Evolutionary conservation across 2,797 vertebrate genomes (phyloP).

Genomic region (Hippoglossus hippoglossus): DNA sequence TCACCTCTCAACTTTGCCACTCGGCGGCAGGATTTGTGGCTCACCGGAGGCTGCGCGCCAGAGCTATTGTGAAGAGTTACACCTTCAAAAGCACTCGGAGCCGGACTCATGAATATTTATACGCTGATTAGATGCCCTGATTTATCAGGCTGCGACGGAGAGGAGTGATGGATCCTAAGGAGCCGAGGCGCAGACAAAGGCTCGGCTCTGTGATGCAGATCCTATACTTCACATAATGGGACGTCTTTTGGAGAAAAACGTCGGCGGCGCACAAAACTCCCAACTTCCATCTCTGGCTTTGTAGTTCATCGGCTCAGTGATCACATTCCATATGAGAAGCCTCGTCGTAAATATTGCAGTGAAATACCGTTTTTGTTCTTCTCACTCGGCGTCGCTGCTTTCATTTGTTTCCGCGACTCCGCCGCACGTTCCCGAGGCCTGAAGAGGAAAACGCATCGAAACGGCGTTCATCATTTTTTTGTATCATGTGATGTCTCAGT

Average conservation of each 20-base stretch:
- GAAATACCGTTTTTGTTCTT: constrained; percentile 3
- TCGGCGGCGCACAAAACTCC: constrained; percentile 17
- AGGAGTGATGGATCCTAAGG: constrained; percentile 74
- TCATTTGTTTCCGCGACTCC: constrained; percentile 6
- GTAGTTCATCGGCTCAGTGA: constrained; percentile 21
- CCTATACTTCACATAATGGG: constrained; percentile 49
- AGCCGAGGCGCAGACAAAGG: constrained; percentile 66
- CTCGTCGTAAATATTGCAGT: constrained; percentile 19
- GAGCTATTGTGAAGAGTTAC: constrained; percentile 82
- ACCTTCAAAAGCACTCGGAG: constrained; percentile 73
- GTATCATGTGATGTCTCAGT: neutral
- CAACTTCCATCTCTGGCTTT: constrained; percentile 18
- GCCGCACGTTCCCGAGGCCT: neutral
- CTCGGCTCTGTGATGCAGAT: constrained; percentile 57
- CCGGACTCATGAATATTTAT: constrained; percentile 85
- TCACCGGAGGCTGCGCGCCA: constrained; percentile 54
- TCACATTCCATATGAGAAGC: neutral
- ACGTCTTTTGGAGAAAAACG: constrained; percentile 50
- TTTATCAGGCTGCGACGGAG: constrained; percentile 77
- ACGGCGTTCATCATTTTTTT: neutral
- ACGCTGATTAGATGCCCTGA: constrained; percentile 81
- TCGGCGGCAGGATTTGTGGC: constrained; percentile 67
- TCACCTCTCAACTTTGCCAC: constrained; percentile 58
- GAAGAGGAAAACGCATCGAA: neutral
- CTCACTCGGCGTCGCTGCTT: constrained; percentile 1